A percentile compares a stretch with the other conserved stretches of the same genome.
phyloP scores from a whole-genome alignment of 2,888 invertebrate species.

The Dioctria rufipes region DNA sequence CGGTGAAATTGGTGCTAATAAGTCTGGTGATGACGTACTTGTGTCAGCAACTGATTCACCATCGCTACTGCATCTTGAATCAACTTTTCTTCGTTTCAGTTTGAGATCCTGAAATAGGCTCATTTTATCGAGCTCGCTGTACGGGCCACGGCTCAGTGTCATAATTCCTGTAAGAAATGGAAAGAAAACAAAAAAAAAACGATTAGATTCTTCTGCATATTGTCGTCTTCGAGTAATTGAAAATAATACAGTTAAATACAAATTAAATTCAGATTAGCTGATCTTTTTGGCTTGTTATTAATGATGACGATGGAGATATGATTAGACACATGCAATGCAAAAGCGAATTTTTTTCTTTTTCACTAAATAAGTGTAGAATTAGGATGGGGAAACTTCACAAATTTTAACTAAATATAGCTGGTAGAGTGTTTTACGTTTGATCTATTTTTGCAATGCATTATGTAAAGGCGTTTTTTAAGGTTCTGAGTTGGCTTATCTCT shows the following conservation, averaged over 20 bases:
- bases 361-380: no score
- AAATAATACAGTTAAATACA: slow-evolving; percentile 13
- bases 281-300: slow-evolving; percentile 45
- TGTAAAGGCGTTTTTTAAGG: no score
- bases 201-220: slow-evolving; percentile 7
- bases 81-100: slow-evolving; percentile 97
- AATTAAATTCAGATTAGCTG: slow-evolving; percentile 37
- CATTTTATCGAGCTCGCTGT: slow-evolving; percentile 96
- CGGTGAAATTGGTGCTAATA: slow-evolving; percentile 87
- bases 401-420: no score
- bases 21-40: slow-evolving; percentile 92
- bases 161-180: slow-evolving; percentile 83
- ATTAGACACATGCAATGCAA: slow-evolving; percentile 30
- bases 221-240: neutral
- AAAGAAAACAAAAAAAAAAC: slow-evolving; percentile 64
- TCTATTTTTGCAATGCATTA: no score
- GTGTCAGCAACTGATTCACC: slow-evolving; percentile 96
- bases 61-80: slow-evolving; percentile 97
- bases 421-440: no score
- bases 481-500: no score
- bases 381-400: no score
- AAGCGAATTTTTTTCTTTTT: neutral
- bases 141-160: slow-evolving; percentile 97
- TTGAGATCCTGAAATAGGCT: slow-evolving; percentile 99
- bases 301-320: slow-evolving; percentile 24